Conservation (phyloP, 2,888 invertebrate species). For the Pocota personata region DNA sequence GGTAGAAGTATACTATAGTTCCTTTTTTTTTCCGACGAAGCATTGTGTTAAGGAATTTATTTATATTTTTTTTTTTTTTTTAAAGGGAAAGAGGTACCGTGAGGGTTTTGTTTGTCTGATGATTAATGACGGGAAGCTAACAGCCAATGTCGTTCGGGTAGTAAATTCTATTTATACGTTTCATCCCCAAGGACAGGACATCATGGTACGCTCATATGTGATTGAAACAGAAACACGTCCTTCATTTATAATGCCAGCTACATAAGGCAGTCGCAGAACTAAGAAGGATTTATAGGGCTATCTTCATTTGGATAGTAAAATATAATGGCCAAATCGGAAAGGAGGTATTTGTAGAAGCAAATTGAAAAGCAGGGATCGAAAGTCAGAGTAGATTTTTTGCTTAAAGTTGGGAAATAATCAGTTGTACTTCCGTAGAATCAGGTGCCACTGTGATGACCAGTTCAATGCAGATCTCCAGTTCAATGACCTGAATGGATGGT, state of each 20-base stretch:
- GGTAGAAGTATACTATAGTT: neutral
- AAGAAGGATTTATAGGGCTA: slow-evolving; percentile 32
- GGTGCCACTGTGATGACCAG: no score
- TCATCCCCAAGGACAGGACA: neutral
- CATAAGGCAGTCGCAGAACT: neutral
- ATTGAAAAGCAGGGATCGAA: neutral
- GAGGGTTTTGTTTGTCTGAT: slow-evolving; percentile 51
- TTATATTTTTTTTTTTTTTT: no score
- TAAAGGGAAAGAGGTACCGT: neutral
- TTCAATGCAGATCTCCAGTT: no score
- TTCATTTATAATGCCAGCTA: slow-evolving; percentile 30
- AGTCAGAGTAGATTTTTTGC: no score
- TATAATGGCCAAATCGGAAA: neutral
- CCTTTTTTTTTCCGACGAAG: neutral
- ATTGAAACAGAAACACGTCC: slow-evolving; percentile 34
- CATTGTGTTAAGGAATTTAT: neutral
- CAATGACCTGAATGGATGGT: no score
- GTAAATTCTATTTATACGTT: slow-evolving; percentile 45
- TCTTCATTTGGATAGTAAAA: slow-evolving; percentile 8
- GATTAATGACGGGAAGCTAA: slow-evolving; percentile 49
- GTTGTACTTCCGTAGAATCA: no score
- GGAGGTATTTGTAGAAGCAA: neutral
- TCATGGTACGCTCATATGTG: slow-evolving; percentile 20
- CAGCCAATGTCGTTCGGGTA: slow-evolving; percentile 43
- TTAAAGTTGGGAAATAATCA: no score